Evolutionary conservation across 2,797 vertebrate species (phyloP), one percentile per base, ranked within the genome.

Genomic region (Sebastes flavidus): DNA sequence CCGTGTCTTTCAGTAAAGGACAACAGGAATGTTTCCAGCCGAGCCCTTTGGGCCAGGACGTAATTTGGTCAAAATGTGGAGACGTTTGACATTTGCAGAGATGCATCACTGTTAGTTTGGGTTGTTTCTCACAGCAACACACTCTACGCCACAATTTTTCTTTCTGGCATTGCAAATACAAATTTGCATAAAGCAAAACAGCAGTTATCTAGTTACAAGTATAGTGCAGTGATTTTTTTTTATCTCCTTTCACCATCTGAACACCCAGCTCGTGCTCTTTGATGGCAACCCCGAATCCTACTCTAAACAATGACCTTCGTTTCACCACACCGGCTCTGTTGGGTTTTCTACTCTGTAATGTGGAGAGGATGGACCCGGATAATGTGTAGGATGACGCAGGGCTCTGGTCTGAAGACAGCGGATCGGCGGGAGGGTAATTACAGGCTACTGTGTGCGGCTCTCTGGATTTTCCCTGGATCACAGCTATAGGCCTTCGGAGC

Each of bases 371-470:
- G 88, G 87, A 87, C 88, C 88, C 66, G 90, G 91, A 87, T 90
- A 85, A 90, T 84, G 83, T 83, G 85, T 46, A 78, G 83, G 89
- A 91, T 93, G 93, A 93, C 88, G 91, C 88, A 91, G 77, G 80
- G 84, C 83, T 91, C 80, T 76, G 89, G 90, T 93, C 73, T 90
- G 88, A 90, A 90, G 89, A 88, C 88, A 81, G 85, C 84, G 78
- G 75, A 89, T 91, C 36, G 88, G 87, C 76, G 78, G 88, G 83
- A 85, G 89, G 85, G 88, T 94, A 94, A 94, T 95, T 93, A 93
- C 84, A 94, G 89, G 90, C 91, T 93, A 91, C 92, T 66, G 91
- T 90, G 87, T 90, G 87, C 46, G 56, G 86, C 87, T 89, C 87
- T 82, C 77, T 78, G 91, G 89, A 86, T 93, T 92, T 93, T 88